phyloP scores from a whole-genome alignment of 2,888 invertebrate genomes.

The Apoda limacodes region DNA sequence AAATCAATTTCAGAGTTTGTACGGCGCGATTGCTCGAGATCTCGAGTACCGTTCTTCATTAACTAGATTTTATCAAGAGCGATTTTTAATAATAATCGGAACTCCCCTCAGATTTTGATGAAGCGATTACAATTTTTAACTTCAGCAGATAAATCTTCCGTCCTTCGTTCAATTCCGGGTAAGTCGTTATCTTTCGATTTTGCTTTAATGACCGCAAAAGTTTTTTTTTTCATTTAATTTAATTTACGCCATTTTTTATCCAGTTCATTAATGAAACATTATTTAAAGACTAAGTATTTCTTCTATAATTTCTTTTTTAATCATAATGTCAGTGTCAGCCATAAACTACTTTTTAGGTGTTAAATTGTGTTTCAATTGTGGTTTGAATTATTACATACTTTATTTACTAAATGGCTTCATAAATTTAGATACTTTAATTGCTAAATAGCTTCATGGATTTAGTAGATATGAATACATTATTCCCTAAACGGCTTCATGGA shows the following conservation, averaged over 20 bases:
- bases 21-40: constrained; percentile 39
- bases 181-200: constrained; percentile 30
- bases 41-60: constrained; percentile 60
- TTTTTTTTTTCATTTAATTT: constrained; percentile 11
- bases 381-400: no score
- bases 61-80: constrained; percentile 61
- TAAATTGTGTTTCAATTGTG: no score
- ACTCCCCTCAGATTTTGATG: constrained; percentile 48
- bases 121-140: constrained; percentile 46
- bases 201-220: constrained; percentile 17
- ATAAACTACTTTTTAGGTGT: no score
- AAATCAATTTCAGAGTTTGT: constrained; percentile 59
- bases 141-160: constrained; percentile 38
- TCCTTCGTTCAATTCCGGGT: constrained; percentile 33
- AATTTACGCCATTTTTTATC: background rate
- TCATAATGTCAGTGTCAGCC: constrained; percentile 8
- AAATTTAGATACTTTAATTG: no score
- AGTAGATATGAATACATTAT: no score
- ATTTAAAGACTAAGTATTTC: constrained; percentile 2
- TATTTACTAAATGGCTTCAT: no score
- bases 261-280: constrained; percentile 7
- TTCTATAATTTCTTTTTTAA: constrained; percentile 1
- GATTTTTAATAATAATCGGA: constrained; percentile 61
- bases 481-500: no score
- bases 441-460: no score